A percentile compares a stretch with the other conserved stretches of the same genome.
These are phyloP conservation scores for Saiga tatarica DNA, from an alignment of 2,113 vertebrate species.

Conservation along the genomic window DNA sequence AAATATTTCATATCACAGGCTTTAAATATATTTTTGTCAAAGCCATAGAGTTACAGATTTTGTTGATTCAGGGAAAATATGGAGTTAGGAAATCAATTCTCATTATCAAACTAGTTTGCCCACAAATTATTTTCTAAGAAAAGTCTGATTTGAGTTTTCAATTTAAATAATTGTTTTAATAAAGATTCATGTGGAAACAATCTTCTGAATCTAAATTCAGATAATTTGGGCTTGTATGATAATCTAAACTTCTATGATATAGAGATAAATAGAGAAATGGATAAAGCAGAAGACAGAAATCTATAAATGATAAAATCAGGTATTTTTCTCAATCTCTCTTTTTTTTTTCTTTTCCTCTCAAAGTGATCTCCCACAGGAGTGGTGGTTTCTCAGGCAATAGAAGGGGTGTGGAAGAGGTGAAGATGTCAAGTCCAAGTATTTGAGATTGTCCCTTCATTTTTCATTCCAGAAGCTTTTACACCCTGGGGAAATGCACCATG, in stretches of 20 bases:
- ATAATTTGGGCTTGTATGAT: neutral
- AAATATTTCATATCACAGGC: neutral
- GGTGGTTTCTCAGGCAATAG: neutral
- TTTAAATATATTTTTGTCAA: constrained; percentile 5
- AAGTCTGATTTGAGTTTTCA: neutral
- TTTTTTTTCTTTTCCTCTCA: neutral
- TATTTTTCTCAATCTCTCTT: neutral
- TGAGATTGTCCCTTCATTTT: neutral
- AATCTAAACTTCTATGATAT: neutral
- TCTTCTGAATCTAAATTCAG: neutral
- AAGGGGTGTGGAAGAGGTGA: neutral
- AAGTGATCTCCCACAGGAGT: neutral
- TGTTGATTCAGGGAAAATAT: neutral
- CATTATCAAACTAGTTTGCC: neutral
- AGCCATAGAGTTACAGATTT: neutral
- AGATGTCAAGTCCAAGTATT: neutral
- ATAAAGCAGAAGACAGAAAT: neutral
- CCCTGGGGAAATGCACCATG: neutral
- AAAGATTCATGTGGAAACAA: neutral
- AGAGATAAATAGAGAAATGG: neutral
- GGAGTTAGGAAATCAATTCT: neutral
- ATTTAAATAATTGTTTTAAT: neutral
- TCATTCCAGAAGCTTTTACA: neutral
- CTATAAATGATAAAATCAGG: neutral
- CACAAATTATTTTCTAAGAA: neutral